Percentiles rank a stretch among this genome's conserved stretches.
phyloP scores from a whole-genome alignment of 1,140 invertebrate genomes.

The Papilio polyxenes region DNA sequence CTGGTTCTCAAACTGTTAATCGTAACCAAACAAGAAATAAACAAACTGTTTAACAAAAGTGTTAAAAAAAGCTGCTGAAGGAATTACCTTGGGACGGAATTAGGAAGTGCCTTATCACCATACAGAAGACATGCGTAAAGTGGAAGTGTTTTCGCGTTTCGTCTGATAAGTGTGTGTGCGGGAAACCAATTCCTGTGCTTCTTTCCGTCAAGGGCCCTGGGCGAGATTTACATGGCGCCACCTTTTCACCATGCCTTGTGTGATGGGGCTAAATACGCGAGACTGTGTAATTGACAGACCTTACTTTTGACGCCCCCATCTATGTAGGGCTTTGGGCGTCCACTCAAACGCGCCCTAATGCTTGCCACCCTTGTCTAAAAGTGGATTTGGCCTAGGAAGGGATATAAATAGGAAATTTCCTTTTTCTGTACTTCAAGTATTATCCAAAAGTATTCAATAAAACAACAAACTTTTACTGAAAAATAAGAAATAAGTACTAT shows the following conservation, averaged over 20 bases:
- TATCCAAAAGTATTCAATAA: not conserved
- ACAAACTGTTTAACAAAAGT: not conserved
- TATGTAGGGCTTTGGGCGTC: too few relatives aligned
- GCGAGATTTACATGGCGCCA: too few relatives aligned
- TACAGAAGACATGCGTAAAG: too few relatives aligned
- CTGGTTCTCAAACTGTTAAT: constrained; percentile 49
- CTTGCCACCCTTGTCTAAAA: not conserved
- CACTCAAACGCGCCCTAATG: not conserved
- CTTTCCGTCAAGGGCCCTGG: too few relatives aligned
- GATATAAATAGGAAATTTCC: not conserved
- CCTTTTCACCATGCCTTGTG: too few relatives aligned
- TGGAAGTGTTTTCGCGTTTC: too few relatives aligned
- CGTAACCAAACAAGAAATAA: not conserved
- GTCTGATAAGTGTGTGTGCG: not conserved
- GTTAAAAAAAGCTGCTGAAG: not conserved
- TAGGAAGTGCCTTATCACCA: too few relatives aligned
- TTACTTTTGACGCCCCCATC: too few relatives aligned
- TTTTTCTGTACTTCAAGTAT: not conserved
- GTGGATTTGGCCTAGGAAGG: not conserved
- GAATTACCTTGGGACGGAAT: too few relatives aligned
- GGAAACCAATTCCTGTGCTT: not conserved
- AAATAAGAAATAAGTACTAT: not conserved
- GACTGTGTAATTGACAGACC: too few relatives aligned
- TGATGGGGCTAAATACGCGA: too few relatives aligned
- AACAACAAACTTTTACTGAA: not conserved